Conservation (phyloP, 2,888 invertebrate species). For the Agrenia bidenticulata region DNA sequence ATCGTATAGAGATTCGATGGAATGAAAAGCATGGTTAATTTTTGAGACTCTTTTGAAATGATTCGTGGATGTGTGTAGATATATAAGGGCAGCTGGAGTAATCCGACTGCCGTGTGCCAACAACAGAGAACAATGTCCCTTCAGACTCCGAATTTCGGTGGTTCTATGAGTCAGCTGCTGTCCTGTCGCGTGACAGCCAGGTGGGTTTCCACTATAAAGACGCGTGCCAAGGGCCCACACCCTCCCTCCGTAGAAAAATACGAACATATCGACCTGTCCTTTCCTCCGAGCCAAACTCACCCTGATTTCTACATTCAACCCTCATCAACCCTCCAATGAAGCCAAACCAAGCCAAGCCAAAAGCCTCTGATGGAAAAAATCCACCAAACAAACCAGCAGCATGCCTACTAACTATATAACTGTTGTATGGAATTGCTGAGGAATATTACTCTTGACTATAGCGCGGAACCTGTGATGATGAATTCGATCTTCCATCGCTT, state of each 20-base stretch:
- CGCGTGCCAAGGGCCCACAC: conserved; percentile 45
- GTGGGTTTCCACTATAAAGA: conserved; percentile 47
- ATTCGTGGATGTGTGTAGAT: background rate
- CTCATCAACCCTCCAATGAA: too few species aligned
- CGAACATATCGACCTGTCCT: conserved; percentile 16
- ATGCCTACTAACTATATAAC: too few species aligned
- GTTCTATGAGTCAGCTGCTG: conserved; percentile 49
- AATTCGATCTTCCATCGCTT: conserved; percentile 9
- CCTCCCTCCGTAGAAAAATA: conserved; percentile 1
- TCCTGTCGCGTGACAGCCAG: conserved; percentile 53
- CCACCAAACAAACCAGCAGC: background rate
- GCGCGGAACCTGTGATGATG: background rate
- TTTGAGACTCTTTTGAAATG: conserved; percentile 40
- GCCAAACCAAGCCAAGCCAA: too few species aligned
- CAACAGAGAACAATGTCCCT: conserved; percentile 11
- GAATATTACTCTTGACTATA: too few species aligned
- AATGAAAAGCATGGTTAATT: conserved; percentile 49
- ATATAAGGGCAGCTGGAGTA: conserved; percentile 3
- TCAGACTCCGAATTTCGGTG: conserved; percentile 14
- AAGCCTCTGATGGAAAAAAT: background rate
- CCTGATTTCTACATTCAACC: conserved; percentile 7
- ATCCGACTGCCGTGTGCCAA: conserved; percentile 14
- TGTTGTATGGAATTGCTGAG: too few species aligned
- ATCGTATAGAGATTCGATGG: conserved; percentile 28
- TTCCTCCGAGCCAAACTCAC: conserved; percentile 4